Base-by-base conservation (phyloP, 1,140 invertebrate genomes). In the Pinna nobilis region DNA sequence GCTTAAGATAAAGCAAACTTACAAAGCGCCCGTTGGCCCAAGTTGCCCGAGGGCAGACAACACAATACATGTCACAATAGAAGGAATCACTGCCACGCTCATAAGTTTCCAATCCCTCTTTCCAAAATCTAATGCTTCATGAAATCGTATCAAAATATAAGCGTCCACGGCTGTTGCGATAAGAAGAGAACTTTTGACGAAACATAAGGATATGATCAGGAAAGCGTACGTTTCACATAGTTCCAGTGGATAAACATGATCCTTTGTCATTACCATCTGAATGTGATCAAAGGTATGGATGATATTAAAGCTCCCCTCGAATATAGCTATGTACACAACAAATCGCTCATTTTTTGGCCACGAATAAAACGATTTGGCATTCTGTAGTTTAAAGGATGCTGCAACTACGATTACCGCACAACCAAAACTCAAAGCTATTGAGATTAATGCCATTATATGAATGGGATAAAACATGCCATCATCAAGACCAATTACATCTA, bases 271-370 rank as follows among this genome's bases (percentile, higher is more conserved):
- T 0, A 70, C 18, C 13, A 69, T 69, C 2, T 75, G 73, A 3
- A 70, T 32, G 23, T 75, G 73, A 28, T 75, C 73, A 55, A 75
- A 41, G 1, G 66, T 60, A 39, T 75, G 73, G 5, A 60, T 61
- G 18, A 75, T 44, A 35, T 75, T 75, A 49, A 75, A 75, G 1
- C 9, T 18, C 0, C 73, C 73, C 50, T 75, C 73, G 51, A 66
- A 75, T 13, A 75, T 39, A 7, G 73, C 73, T 30, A 75, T 39
- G 32, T 75, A 75, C 3, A 75, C 66, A 5, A 75, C 66, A 55
- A 75, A 75, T n/a, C 73, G 66, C 32, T 75, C 73, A 20, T 50
- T 75, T 39, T 75, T 75, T 20, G 66, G 28, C 60, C 73, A 69
- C 6, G 30, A 28, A 25, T 70, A 75, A 51, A 75, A 75, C 0